Evolutionary conservation across 2,113 vertebrate species (phyloP).

Genomic region (Falcunculus frontatus): DNA sequence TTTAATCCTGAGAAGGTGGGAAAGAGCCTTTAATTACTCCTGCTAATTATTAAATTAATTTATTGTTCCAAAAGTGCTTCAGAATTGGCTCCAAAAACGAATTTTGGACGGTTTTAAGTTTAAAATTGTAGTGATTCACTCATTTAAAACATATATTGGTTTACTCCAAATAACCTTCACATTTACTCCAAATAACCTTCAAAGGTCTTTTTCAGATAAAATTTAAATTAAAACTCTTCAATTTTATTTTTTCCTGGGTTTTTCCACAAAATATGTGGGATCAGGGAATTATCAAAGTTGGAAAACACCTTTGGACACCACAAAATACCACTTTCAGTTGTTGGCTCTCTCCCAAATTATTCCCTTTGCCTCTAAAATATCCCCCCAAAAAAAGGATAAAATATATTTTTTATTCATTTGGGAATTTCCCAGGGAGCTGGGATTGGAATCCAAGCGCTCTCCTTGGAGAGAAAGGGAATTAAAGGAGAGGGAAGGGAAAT

Average conservation of each 20-base stretch:
- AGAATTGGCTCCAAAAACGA: background rate
- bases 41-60: background rate
- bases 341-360: background rate
- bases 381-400: background rate
- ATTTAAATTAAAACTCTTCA: background rate
- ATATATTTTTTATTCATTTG: background rate
- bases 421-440: background rate
- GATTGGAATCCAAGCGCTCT: background rate
- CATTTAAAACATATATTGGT: background rate
- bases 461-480: background rate
- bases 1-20: background rate
- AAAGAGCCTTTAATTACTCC: background rate
- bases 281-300: background rate
- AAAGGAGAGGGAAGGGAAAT: background rate
- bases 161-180: too few species aligned
- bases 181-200: background rate
- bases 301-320: background rate
- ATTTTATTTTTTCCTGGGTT: background rate
- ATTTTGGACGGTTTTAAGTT: background rate
- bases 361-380: background rate
- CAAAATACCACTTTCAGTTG: background rate
- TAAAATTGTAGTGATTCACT: background rate
- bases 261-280: background rate
- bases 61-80: background rate
- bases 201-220: background rate